Conservation (phyloP, 2,797 vertebrate genomes). For the Spatula versicolor region DNA sequence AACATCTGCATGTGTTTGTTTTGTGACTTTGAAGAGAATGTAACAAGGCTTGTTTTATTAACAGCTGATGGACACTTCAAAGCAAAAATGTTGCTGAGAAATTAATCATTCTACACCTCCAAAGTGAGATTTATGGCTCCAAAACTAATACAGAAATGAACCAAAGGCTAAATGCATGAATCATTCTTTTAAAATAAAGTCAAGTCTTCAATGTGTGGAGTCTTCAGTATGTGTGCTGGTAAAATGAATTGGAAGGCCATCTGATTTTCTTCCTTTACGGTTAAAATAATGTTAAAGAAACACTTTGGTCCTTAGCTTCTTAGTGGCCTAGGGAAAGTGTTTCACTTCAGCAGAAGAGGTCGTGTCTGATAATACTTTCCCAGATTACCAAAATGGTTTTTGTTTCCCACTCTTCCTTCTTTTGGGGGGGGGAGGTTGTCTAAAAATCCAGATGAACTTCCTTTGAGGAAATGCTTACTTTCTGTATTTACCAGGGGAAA, state of each 20-base stretch:
- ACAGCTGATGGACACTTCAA: slow-evolving; percentile 38
- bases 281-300: slow-evolving; percentile 3
- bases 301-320: slow-evolving; percentile 5
- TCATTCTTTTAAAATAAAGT: slow-evolving; percentile 60
- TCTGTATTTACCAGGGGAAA: neutral
- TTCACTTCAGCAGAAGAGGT: neutral
- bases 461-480: slow-evolving; percentile 27
- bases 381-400: neutral
- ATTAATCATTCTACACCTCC: slow-evolving; percentile 58
- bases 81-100: slow-evolving; percentile 65
- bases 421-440: neutral
- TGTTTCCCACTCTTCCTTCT: neutral
- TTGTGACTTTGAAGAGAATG: slow-evolving; percentile 34
- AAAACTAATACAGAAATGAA: slow-evolving; percentile 46
- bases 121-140: slow-evolving; percentile 29
- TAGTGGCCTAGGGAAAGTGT: neutral
- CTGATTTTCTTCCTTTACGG: neutral
- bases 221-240: neutral
- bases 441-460: slow-evolving; percentile 9
- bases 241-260: slow-evolving; percentile 35
- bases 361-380: neutral
- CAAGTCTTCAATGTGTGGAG: neutral
- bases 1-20: neutral
- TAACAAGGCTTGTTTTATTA: slow-evolving; percentile 49
- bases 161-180: slow-evolving; percentile 39